Evolutionary conservation across 2,113 vertebrate genomes (phyloP), one percentile per base, ranked within the genome.

Genomic region (Ptyas mucosa): DNA sequence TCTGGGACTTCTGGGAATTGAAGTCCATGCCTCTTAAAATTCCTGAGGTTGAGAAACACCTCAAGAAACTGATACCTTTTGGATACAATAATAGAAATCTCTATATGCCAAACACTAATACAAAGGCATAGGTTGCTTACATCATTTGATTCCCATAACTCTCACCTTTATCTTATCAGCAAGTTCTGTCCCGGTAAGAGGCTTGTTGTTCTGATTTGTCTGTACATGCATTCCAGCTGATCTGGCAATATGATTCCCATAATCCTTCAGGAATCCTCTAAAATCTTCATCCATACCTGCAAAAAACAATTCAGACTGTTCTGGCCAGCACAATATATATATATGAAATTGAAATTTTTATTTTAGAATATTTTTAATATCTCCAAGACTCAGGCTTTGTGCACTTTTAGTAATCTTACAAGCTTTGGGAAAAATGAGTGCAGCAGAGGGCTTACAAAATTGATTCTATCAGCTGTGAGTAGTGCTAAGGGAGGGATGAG

Each of bases 271-370:
- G 49, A 39, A 91, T 20, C 89, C 91, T 49, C 64, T 91, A 87
- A 95, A 95, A 87, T 95, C 95, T 4, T 89, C 23, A 61, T 95
- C 95, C 93, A 94, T 94, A 26, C 91, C 95, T 95, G 87, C 21
- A 85, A 92, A 57, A 93, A 52, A 87, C 9, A 18, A 51, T 34
- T 1, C 54, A 85, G n/a, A 64, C 43, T 18, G 43, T 86, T 90
- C 12, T 43, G 24, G 55, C 2, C 3, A 39, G 3, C 4, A 46
- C 58, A 39, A 43, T n/a, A n/a, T n/a, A n/a, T n/a, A n/a, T n/a
- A n/a, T n/a, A 81, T 81, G 3, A 81, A 81, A 39, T 81, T 81
- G 69, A 81, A 81, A 39, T 81, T 81, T 34, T 64, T 14, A 75
- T 75, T 75, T 81, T 39, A 81, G 69, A 81, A 81, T 81, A 34